Evolutionary conservation across 2,888 invertebrate genomes (phyloP).

Genomic region (Rutpela maculata): DNA sequence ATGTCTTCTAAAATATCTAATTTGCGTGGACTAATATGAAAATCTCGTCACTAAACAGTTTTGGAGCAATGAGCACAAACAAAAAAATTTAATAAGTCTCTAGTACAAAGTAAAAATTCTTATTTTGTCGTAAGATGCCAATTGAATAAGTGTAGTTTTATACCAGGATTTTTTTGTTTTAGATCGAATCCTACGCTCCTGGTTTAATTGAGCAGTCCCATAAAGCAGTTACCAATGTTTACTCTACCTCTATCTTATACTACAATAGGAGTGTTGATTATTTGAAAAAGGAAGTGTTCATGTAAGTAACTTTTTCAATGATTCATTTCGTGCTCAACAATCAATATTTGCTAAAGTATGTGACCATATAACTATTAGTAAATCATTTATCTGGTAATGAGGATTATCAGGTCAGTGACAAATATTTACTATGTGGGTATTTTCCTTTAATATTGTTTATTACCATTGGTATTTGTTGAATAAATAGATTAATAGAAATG

Average conservation of each 20-base stretch:
- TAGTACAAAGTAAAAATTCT: too few species aligned
- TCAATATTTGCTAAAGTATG: neutral
- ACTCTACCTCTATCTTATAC: slow-evolving; percentile 75
- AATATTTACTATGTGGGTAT: neutral
- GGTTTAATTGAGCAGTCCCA: slow-evolving; percentile 82
- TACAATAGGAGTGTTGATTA: slow-evolving; percentile 77
- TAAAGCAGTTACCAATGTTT: slow-evolving; percentile 72
- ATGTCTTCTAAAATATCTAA: too few species aligned
- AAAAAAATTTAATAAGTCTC: too few species aligned
- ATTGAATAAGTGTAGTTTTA: too few species aligned
- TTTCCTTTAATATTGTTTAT: neutral
- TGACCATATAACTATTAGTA: neutral
- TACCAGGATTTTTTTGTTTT: slow-evolving; percentile 48
- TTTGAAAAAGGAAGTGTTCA: slow-evolving; percentile 84
- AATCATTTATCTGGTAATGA: neutral
- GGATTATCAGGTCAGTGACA: neutral
- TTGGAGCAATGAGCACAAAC: too few species aligned
- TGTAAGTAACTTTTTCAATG: slow-evolving; percentile 79
- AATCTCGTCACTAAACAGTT: too few species aligned
- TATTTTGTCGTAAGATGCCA: neutral
- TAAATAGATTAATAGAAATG: too few species aligned
- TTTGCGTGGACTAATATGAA: too few species aligned
- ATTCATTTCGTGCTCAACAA: neutral
- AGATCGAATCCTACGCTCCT: slow-evolving; percentile 85
- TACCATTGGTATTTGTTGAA: neutral